Base-by-base conservation (phyloP, 2,797 vertebrate genomes). In the Crax fasciolata region DNA sequence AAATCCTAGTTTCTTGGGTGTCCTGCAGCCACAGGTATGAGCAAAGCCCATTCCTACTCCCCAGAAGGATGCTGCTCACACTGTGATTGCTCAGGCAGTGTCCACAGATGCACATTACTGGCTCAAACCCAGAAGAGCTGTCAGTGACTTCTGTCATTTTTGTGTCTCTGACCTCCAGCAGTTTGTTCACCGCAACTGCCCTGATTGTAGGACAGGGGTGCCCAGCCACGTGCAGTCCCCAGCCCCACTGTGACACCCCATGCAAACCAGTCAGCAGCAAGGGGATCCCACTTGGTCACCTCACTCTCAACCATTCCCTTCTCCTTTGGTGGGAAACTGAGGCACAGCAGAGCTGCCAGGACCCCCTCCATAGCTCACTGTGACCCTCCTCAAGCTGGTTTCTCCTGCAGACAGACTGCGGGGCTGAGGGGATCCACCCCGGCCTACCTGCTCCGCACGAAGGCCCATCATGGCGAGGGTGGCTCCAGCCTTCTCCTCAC, bases 81-180 rank as follows among this genome's bases (percentile, higher is more conserved):
- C 48, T 54, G 32, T 4, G 9, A 24, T 8, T 32, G 32, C 39
- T 71, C 1, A 0, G 6, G 3, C 30, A 15, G 7, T 44, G 13
- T 9, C 85, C 35, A 15, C 13, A 4, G 2, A 3, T 11, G 15
- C 16, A 27, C 9, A 0, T 57, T 43, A 30, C 38, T 30, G 6
- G 23, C 62, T 79, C 24, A 32, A 6, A 66, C 13, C 32, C 48
- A 73, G 38, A 30, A 11, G 41, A 66, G 11, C 20, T 13, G 20
- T 20, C 6, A 51, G 38, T 13, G 18, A 43, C 57, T 61, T 35
- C 13, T 6, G 11, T 4, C 27, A 11, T 17, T 67, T 67, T 38
- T 28, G 13, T 35, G 32, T 30, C 81, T 58, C 11, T 35, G 43
- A 1, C 21, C 44, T 66, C 17, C 35, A 71, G 25, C 28, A 30